Conservation (phyloP, 1,140 invertebrate species). For the Pogonus chalceus region DNA sequence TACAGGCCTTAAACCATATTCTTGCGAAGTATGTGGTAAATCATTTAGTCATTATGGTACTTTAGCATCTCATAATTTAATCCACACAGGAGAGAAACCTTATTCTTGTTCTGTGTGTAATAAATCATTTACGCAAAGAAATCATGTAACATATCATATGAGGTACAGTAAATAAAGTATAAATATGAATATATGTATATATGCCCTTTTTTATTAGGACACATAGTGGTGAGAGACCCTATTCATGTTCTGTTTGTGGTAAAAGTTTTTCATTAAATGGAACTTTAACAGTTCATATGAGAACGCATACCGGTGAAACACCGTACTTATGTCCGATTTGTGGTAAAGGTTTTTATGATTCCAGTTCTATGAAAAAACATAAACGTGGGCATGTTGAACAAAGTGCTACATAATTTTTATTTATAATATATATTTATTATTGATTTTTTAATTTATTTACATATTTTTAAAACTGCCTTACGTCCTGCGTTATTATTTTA, state of each 20-base stretch:
- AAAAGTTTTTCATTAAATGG: slow-evolving; percentile 29
- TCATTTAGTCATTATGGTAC: not conserved
- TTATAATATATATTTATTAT: no score
- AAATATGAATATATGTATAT: no score
- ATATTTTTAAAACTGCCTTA: no score
- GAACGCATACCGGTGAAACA: slow-evolving; percentile 31
- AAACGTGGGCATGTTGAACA: slow-evolving; percentile 10
- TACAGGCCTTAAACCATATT: not conserved
- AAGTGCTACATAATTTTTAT: no score
- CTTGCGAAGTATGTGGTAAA: not conserved
- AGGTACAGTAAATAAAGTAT: no score
- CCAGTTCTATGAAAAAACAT: slow-evolving; percentile 26
- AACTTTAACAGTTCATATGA: slow-evolving; percentile 30
- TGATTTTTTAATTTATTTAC: no score
- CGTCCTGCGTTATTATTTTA: no score
- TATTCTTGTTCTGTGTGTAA: not conserved
- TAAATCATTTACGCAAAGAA: slow-evolving; percentile 18
- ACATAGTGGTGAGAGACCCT: slow-evolving; percentile 34
- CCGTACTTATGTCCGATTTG: slow-evolving; percentile 28
- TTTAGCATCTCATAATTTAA: not conserved
- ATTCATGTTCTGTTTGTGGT: slow-evolving; percentile 26
- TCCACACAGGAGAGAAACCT: not conserved
- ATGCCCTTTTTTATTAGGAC: no score
- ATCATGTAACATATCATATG: slow-evolving; percentile 54
- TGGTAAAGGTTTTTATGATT: slow-evolving; percentile 30